Evolutionary conservation across 2,797 vertebrate species (phyloP).

Genomic region (Arnoldichthys spilopterus): DNA sequence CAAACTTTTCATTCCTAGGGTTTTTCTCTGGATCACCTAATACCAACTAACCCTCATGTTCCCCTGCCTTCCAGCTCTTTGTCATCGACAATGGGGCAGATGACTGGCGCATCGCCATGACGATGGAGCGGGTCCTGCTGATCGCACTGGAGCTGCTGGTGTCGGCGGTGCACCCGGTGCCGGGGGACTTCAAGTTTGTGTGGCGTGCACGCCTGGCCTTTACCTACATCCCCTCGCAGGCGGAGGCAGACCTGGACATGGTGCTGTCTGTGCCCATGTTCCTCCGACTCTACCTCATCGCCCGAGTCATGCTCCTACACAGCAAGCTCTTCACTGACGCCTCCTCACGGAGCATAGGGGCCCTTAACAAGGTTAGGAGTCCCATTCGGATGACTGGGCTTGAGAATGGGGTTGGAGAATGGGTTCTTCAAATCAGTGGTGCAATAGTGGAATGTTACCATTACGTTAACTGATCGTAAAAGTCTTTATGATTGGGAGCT

Average conservation of each 20-base stretch:
- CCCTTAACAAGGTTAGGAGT: slow-evolving; percentile 91
- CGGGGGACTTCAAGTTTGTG: slow-evolving; percentile 89
- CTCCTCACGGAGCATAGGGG: slow-evolving; percentile 98
- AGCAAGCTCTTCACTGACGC: slow-evolving; percentile 99
- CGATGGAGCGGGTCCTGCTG: slow-evolving; percentile 92
- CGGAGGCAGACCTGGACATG: slow-evolving; percentile 97
- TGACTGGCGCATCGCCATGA: slow-evolving; percentile 99
- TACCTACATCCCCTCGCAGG: slow-evolving; percentile 89
- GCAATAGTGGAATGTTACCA: too few species aligned
- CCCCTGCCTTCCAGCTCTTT: slow-evolving; percentile 80
- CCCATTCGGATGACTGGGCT: too few species aligned
- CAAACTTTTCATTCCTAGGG: too few species aligned
- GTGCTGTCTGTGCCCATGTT: slow-evolving; percentile 99
- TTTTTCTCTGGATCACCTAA: background rate
- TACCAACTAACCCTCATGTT: slow-evolving; percentile 38
- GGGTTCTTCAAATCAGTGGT: too few species aligned
- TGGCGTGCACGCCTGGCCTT: slow-evolving; percentile 96
- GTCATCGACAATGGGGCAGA: slow-evolving; percentile 98
- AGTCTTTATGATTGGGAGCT: too few species aligned
- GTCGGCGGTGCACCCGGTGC: slow-evolving; percentile 96
- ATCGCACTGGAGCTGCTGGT: slow-evolving; percentile 96
- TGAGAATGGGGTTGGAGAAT: background rate
- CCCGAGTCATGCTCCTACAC: slow-evolving; percentile 97
- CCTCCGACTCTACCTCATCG: slow-evolving; percentile 97
- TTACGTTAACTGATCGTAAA: too few species aligned